Percentiles rank a stretch among this genome's conserved stretches.
Evolutionary conservation across 2,888 invertebrate genomes (phyloP).

Genomic region (Iselma pallidipennis): DNA sequence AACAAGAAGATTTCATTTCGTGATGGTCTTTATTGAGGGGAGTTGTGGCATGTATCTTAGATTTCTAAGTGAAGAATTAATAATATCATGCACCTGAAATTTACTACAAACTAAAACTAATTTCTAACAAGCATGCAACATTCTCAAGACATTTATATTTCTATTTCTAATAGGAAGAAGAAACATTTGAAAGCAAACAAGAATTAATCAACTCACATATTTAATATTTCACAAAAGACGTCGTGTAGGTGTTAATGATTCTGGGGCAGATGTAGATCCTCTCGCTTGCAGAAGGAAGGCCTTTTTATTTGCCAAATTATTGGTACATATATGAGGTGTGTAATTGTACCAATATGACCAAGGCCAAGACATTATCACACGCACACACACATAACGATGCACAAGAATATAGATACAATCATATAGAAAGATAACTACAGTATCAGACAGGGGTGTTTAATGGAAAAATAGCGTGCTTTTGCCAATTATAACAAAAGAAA

Average conservation of each 20-base stretch:
- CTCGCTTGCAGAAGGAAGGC: conserved; percentile 51
- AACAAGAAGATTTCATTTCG: too few species aligned
- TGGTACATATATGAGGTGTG: conserved; percentile 20
- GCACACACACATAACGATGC: conserved; percentile 38
- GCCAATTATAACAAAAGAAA: background rate
- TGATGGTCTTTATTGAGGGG: too few species aligned
- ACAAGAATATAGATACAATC: conserved; percentile 22
- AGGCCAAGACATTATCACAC: conserved; percentile 31
- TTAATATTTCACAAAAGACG: conserved; percentile 42
- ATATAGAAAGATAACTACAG: background rate
- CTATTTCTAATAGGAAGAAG: too few species aligned
- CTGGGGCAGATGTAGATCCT: conserved; percentile 50
- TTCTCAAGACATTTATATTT: too few species aligned
- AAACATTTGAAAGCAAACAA: conserved; percentile 5
- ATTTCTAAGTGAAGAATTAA: background rate
- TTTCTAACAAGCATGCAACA: background rate
- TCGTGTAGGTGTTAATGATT: conserved; percentile 50
- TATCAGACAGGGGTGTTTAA: too few species aligned
- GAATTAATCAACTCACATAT: conserved; percentile 34
- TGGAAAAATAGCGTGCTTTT: background rate
- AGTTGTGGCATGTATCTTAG: too few species aligned
- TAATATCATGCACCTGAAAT: background rate
- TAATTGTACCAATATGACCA: conserved; percentile 24
- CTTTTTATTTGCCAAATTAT: conserved; percentile 37
- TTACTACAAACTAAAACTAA: background rate